Evolutionary conservation across 2,888 invertebrate species (phyloP), one percentile per base, ranked within the genome.

Genomic region (Hypena proboscidalis): DNA sequence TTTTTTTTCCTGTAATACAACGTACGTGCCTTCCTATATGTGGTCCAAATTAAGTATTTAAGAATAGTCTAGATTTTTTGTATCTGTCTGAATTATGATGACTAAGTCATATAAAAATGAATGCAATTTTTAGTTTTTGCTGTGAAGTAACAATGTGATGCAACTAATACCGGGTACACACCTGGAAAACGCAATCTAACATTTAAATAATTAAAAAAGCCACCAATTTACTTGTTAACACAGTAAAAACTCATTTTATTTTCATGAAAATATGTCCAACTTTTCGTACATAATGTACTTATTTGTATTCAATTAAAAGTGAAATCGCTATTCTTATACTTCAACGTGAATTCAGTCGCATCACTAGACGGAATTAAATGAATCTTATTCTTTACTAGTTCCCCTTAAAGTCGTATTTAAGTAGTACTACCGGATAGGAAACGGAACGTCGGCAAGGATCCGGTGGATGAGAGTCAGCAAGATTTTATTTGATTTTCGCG

Each of bases 1-100:
- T 20, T 60, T 49, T 52, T 59, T 48, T 20, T 30, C n/a, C 23
- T 33, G 15, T 19, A 38, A 19, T 21, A 23, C 7, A 14, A 13
- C n/a, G 29, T 29, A 23, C 20, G 6, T 21, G 17, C 7, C 21
- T 29, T 29, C 15, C 15, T 29, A 29, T 14, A 14, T 37, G 15
- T 20, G 27, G 21, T 14, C 8, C 14, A 36, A 36, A 36, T 36
- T 27, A 36, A 36, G 20, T 27, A 20, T 27, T 36, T 20, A 19
- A 27, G 7, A 36, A 35, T 26, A 35, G 21, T 13, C 15, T 29
- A 29, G 29, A 15, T 5, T 17, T n/a, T 15, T 14, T n/a, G 6
- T 9, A 8, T 3, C 2, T n/a, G 9, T 10, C 19, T 13, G 19
- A 2, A 6, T 7, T 17, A 10, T 22, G 4, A 25, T 38, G 23